Evolutionary conservation across 2,888 invertebrate genomes (phyloP).

Genomic region (Lydus trimaculatus): DNA sequence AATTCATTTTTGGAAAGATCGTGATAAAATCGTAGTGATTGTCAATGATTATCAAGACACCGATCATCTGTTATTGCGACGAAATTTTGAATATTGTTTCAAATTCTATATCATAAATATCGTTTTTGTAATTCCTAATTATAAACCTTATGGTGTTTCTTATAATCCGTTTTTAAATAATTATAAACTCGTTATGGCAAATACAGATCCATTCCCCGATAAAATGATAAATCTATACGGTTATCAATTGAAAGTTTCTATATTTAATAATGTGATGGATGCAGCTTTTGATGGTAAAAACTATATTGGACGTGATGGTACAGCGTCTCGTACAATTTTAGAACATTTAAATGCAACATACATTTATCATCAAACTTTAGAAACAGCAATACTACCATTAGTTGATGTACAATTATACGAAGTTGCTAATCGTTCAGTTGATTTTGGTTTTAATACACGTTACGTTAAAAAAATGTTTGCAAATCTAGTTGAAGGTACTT

Average conservation of each 20-base stretch:
- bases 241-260: conserved; percentile 28
- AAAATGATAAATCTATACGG: conserved; percentile 26
- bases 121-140: conserved; percentile 11
- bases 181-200: conserved; percentile 3
- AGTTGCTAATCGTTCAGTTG: conserved; percentile 27
- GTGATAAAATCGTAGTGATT: conserved; percentile 20
- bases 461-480: conserved; percentile 31
- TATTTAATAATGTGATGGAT: conserved; percentile 32
- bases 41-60: conserved; percentile 7
- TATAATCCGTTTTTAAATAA: conserved; percentile 25
- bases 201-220: conserved; percentile 19
- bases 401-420: conserved; percentile 33
- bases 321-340: conserved; percentile 25
- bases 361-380: conserved; percentile 21
- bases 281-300: conserved; percentile 9
- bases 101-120: conserved; percentile 22
- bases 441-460: conserved; percentile 35
- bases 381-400: conserved; percentile 16
- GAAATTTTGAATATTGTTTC: conserved; percentile 18
- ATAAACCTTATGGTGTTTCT: conserved; percentile 10
- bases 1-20: conserved; percentile 27
- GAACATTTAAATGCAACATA: conserved; percentile 33
- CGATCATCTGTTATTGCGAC: neutral
- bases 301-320: conserved; percentile 31
- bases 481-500: conserved; percentile 34